Conservation (phyloP, 2,113 vertebrate genomes). For the Nibea coibor region DNA sequence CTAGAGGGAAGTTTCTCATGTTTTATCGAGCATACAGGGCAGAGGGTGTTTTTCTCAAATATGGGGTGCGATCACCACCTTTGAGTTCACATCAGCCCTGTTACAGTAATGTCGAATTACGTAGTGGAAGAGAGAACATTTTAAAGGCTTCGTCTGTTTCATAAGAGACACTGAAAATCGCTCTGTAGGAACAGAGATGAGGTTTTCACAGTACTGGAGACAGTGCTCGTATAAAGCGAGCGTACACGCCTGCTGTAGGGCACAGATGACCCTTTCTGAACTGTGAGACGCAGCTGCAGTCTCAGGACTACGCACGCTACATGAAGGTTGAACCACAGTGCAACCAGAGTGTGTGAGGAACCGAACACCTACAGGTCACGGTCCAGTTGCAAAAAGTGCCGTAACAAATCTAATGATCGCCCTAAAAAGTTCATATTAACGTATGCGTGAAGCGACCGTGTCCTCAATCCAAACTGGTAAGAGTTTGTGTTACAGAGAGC, state of each 20-base stretch:
- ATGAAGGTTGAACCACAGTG: background rate
- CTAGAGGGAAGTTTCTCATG: too few species aligned
- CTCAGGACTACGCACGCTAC: background rate
- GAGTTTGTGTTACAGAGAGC: conserved; percentile 41
- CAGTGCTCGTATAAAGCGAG: too few species aligned
- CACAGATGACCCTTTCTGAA: background rate
- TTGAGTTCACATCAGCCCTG: background rate
- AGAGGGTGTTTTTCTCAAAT: too few species aligned
- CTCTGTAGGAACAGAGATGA: background rate
- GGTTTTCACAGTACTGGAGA: background rate
- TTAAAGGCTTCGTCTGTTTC: background rate
- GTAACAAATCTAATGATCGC: background rate
- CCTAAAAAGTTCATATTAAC: background rate
- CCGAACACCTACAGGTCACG: background rate
- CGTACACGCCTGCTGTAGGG: too few species aligned
- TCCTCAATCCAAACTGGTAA: background rate
- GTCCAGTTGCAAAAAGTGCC: conserved; percentile 13
- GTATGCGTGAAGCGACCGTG: conserved; percentile 24
- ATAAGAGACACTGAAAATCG: background rate
- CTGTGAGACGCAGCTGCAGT: conserved; percentile 2
- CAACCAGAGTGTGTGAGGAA: background rate
- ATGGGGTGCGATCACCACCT: too few species aligned
- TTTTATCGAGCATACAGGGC: too few species aligned
- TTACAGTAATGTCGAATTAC: background rate
- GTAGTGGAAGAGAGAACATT: background rate